A percentile compares a stretch with the other conserved stretches of the same genome.
Evolutionary conservation across 2,113 vertebrate genomes (phyloP).

Genomic region (Varanus komodoensis): DNA sequence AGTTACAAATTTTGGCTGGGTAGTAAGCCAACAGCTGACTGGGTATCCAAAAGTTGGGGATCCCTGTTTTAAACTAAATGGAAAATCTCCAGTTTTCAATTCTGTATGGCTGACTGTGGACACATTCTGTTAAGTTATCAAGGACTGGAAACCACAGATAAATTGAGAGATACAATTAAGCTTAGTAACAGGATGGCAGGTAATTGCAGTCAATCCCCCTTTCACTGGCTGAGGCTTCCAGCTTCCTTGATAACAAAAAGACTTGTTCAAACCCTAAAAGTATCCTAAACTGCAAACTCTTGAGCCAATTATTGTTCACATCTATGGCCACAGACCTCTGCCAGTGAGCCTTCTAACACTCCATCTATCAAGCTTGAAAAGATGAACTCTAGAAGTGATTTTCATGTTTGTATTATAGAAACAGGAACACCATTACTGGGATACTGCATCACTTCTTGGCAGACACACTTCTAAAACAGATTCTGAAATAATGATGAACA

Average conservation of each 20-base stretch:
- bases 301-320: not conserved
- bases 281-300: not conserved
- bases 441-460: not conserved
- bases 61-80: not conserved
- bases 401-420: too few species aligned
- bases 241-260: too few species aligned
- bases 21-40: not conserved
- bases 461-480: not conserved
- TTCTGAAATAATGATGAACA: not conserved
- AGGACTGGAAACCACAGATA: not conserved
- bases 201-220: not conserved
- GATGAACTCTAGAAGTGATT: not conserved
- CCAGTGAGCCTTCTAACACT: not conserved
- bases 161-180: not conserved
- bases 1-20: not conserved
- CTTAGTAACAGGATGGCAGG: not conserved
- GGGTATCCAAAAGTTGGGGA: not conserved
- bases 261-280: not conserved
- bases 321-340: not conserved
- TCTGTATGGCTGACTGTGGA: not conserved
- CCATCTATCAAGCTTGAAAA: not conserved
- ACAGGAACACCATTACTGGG: not conserved
- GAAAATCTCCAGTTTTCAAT: not conserved
- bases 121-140: not conserved
- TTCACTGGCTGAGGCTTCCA: not conserved